Percentiles rank a stretch among this genome's conserved stretches.
These are phyloP conservation scores for Apaloderma vittatum DNA, from an alignment of 2,113 vertebrate genomes.

Conservation along the genomic window DNA sequence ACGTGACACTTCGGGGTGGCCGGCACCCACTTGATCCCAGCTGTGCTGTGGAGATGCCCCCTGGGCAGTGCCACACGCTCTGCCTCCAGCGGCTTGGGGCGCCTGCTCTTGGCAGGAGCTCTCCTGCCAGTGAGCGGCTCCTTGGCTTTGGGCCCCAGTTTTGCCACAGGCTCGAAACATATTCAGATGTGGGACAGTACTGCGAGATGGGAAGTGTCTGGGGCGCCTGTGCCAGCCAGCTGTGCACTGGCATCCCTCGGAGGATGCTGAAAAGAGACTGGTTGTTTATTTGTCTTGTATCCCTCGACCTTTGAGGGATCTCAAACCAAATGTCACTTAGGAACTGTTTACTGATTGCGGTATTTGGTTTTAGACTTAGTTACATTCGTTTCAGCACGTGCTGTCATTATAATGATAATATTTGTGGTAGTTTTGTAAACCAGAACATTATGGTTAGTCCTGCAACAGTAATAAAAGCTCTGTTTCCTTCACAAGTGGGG, in stretches of 20 bases:
- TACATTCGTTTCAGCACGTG: background rate
- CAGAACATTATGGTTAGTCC: background rate
- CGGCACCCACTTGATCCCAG: background rate
- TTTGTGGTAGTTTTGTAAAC: background rate
- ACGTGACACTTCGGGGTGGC: fast-evolving
- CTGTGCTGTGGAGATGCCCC: background rate
- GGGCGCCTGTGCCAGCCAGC: slow-evolving; percentile 2
- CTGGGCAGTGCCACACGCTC: background rate
- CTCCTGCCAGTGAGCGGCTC: background rate
- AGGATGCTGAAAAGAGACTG: background rate
- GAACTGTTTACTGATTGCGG: background rate
- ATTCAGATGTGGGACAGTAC: background rate
- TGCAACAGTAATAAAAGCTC: background rate
- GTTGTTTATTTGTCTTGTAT: background rate
- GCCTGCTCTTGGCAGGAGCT: background rate
- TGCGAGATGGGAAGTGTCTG: slow-evolving; percentile 10
- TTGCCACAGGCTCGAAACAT: background rate
- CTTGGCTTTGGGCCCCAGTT: background rate
- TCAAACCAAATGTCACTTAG: background rate
- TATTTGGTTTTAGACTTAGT: slow-evolving; percentile 2
- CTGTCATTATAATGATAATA: background rate
- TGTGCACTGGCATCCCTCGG: background rate
- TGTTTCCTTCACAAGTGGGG: background rate
- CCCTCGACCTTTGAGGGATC: slow-evolving; percentile 2
- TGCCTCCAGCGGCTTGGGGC: background rate